Conservation (phyloP, 2,888 invertebrate genomes). For the Tigriopus californicus region DNA sequence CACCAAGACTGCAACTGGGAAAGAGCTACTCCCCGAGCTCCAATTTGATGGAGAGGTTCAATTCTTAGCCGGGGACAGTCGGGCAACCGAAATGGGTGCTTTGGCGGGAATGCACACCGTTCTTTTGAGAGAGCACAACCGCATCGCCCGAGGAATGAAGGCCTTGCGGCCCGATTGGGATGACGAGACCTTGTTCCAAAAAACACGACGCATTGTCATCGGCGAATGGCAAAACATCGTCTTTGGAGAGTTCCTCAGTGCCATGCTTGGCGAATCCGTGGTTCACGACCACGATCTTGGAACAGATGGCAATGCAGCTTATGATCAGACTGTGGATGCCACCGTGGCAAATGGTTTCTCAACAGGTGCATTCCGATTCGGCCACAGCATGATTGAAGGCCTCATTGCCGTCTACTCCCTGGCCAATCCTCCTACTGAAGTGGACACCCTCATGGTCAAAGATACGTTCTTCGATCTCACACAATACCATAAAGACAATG, state of each 20-base stretch:
- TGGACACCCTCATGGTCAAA: neutral
- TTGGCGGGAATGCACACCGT: constrained; percentile 69
- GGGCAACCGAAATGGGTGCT: constrained; percentile 78
- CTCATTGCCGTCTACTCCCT: neutral
- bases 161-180: constrained; percentile 73
- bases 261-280: constrained; percentile 68
- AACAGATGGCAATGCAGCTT: constrained; percentile 55
- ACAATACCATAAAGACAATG: neutral
- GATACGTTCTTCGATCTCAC: neutral
- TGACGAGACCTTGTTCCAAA: constrained; percentile 60
- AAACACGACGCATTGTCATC: constrained; percentile 51
- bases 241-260: constrained; percentile 72
- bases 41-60: no score
- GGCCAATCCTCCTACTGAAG: neutral
- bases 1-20: no score
- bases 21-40: no score
- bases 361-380: constrained; percentile 71
- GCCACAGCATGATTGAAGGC: constrained; percentile 34
- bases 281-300: constrained; percentile 55
- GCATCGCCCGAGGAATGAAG: constrained; percentile 53
- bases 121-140: constrained; percentile 72
- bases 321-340: constrained; percentile 70
- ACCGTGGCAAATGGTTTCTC: constrained; percentile 74
- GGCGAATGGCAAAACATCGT: constrained; percentile 58
- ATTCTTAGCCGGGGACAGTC: constrained; percentile 44